phyloP scores from a whole-genome alignment of 2,113 vertebrate species.

The Perca fluviatilis region DNA sequence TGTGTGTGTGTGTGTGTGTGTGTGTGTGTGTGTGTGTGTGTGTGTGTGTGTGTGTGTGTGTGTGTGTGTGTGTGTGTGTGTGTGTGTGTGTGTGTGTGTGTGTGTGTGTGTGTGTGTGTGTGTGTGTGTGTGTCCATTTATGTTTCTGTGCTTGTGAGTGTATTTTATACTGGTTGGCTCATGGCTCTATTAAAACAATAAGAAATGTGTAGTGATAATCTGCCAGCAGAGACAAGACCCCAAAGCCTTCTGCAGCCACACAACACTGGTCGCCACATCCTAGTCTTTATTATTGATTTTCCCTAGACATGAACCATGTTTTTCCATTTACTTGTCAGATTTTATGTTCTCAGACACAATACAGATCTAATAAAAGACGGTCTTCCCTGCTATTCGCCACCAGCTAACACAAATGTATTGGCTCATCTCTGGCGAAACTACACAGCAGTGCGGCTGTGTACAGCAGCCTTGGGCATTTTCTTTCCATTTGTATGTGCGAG shows the following conservation, averaged over 20 bases:
- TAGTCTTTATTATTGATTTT: conserved; percentile 72
- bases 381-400: conserved; percentile 48
- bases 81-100: not conserved
- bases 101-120: not conserved
- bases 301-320: conserved; percentile 71
- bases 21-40: not conserved
- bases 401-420: conserved; percentile 60
- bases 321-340: conserved; percentile 80
- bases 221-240: conserved; percentile 52
- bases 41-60: not conserved
- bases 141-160: not conserved
- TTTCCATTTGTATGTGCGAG: conserved; percentile 30
- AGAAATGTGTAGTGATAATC: conserved; percentile 58
- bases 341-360: conserved; percentile 77
- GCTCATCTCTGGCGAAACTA: conserved; percentile 3
- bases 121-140: not conserved
- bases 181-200: conserved; percentile 68
- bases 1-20: not conserved
- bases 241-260: conserved; percentile 39
- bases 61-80: conserved; percentile 4
- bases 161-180: conserved; percentile 29
- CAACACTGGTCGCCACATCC: conserved; percentile 47
- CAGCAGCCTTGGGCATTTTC: conserved; percentile 37
- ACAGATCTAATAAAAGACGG: conserved; percentile 71
- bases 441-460: not conserved